A percentile compares a stretch with the other conserved stretches of the same genome.
Conservation (phyloP, 1,140 invertebrate genomes). For the Aphis gossypii region DNA sequence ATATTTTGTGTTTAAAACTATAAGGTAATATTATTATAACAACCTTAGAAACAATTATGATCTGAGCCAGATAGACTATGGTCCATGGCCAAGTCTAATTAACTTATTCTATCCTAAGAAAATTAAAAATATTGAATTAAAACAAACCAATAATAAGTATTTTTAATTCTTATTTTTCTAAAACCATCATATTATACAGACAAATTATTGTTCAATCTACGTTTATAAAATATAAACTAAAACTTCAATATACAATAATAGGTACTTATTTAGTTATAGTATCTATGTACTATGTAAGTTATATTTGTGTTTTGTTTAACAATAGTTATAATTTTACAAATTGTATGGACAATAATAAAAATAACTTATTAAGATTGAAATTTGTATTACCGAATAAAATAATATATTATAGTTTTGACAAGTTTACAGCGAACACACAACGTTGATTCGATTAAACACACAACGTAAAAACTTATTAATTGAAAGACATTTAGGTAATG, state of each 20-base stretch:
- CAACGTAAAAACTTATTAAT: background rate
- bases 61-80: background rate
- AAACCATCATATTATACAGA: background rate
- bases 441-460: background rate
- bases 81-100: background rate
- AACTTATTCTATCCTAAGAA: background rate
- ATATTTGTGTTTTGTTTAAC: background rate
- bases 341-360: background rate
- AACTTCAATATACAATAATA: background rate
- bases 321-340: background rate
- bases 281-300: background rate
- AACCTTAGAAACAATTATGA: background rate
- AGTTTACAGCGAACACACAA: background rate
- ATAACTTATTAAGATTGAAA: background rate
- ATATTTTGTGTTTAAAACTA: background rate
- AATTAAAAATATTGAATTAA: background rate
- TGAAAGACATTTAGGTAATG: background rate
- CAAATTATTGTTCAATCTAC: background rate
- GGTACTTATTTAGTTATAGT: background rate
- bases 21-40: background rate
- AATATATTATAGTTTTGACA: background rate
- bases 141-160: background rate
- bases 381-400: background rate
- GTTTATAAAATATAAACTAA: background rate
- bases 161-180: background rate